Evolutionary conservation across 2,797 vertebrate genomes (phyloP).

Genomic region (Denticeps clupeoides): DNA sequence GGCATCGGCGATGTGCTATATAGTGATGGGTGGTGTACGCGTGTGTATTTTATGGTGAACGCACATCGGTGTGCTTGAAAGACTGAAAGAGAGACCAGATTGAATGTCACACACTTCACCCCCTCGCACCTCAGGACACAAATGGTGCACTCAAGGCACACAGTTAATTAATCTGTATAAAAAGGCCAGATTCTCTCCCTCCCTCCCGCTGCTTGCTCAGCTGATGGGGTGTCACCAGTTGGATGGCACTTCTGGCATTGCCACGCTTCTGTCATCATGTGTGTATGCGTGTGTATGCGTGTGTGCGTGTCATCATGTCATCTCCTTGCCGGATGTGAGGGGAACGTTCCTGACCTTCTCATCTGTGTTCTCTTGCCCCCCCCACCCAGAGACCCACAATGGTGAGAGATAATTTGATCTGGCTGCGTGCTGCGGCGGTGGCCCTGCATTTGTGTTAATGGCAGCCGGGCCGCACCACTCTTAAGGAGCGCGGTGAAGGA

Average conservation of each 20-base stretch:
- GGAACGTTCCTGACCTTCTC: too few relatives aligned
- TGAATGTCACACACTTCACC: constrained; percentile 30
- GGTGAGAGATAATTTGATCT: constrained; percentile 30
- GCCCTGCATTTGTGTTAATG: constrained; percentile 20
- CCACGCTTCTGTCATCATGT: constrained; percentile 4
- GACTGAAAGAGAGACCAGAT: constrained; percentile 8
- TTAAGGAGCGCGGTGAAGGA: constrained; percentile 23
- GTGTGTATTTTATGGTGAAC: too few relatives aligned
- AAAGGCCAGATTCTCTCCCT: constrained; percentile 19
- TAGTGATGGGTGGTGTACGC: constrained; percentile 14
- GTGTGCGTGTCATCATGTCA: constrained; percentile 3
- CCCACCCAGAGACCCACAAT: constrained; percentile 15
- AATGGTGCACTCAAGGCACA: constrained; percentile 22
- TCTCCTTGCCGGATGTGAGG: neutral
- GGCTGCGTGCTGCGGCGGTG: constrained; percentile 14
- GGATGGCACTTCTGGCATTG: constrained; percentile 2
- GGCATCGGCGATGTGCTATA: constrained; percentile 15
- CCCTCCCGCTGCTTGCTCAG: constrained; percentile 9
- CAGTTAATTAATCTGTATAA: constrained; percentile 33
- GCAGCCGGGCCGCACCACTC: constrained; percentile 7
- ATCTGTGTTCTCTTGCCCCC: neutral
- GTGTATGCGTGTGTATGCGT: constrained; percentile 6
- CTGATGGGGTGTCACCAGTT: neutral
- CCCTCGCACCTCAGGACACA: constrained; percentile 10
- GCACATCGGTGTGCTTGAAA: constrained; percentile 1